A percentile compares a stretch with the other conserved stretches of the same genome.
These are phyloP conservation scores for Takifugu rubripes DNA, from an alignment of 2,797 vertebrate genomes.

Conservation along the genomic window DNA sequence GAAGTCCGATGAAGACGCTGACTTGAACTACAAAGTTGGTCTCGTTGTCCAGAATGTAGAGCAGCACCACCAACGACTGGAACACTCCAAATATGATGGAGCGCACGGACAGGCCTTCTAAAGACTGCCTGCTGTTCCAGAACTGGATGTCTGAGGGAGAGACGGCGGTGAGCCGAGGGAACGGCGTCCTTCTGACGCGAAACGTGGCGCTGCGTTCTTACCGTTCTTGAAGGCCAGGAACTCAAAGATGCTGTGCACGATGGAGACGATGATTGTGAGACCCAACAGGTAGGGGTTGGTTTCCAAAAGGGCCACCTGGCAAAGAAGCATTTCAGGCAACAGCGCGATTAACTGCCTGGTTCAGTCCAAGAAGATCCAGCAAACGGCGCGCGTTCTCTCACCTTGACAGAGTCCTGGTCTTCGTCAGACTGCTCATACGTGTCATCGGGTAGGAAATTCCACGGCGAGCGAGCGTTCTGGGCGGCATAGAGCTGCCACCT, in stretches of 20 bases:
- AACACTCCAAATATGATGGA: conserved; percentile 95
- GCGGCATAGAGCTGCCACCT: conserved; percentile 96
- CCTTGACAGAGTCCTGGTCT: conserved; percentile 97
- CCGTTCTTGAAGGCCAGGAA: conserved; percentile 97
- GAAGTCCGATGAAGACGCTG: conserved; percentile 95
- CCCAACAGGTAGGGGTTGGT: conserved; percentile 94
- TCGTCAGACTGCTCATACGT: conserved; percentile 94
- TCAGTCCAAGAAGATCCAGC: no score
- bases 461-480: conserved; percentile 88
- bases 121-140: conserved; percentile 95
- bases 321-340: not conserved
- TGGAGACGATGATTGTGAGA: conserved; percentile 90
- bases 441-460: conserved; percentile 93
- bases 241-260: conserved; percentile 95
- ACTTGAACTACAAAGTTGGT: conserved; percentile 98
- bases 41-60: conserved; percentile 96
- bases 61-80: conserved; percentile 91
- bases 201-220: conserved; percentile 48
- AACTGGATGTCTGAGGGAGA: conserved; percentile 90
- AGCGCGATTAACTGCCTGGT: not conserved
- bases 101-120: conserved; percentile 93
- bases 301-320: conserved; percentile 90
- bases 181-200: not conserved
- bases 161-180: not conserved
- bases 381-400: conserved; percentile 34